phyloP scores from a whole-genome alignment of 1,140 invertebrate species.

The Ptiloglossa arizonensis region DNA sequence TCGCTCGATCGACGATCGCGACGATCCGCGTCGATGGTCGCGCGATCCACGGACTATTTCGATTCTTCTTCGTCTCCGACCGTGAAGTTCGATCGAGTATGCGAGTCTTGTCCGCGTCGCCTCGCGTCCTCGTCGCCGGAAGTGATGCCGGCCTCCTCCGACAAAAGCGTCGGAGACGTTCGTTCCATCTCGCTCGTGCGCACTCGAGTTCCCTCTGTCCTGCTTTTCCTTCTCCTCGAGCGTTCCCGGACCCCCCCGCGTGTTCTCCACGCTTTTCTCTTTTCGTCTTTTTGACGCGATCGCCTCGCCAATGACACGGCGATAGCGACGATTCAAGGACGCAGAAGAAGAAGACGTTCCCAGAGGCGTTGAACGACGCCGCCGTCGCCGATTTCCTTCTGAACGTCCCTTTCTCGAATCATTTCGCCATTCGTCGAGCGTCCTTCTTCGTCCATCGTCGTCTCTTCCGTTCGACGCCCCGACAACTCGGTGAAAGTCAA shows the following conservation, averaged over 20 bases:
- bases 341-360: conserved; percentile 19
- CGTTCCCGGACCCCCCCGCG: neutral
- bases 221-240: conserved; percentile 1
- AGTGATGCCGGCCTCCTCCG: conserved; percentile 52
- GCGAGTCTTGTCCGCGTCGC: conserved; percentile 56
- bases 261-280: neutral
- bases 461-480: neutral
- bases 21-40: neutral
- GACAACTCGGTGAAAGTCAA: conserved; percentile 49
- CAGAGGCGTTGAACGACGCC: conserved; percentile 18
- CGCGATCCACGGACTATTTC: neutral
- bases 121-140: conserved; percentile 61
- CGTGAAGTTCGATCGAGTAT: conserved; percentile 52
- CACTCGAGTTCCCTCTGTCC: neutral
- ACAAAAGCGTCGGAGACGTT: conserved; percentile 51
- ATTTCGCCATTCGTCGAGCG: neutral
- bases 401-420: neutral
- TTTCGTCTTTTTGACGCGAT: conserved; percentile 50
- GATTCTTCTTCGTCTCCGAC: neutral
- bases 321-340: conserved; percentile 58
- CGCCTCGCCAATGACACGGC: conserved; percentile 50
- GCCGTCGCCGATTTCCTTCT: conserved; percentile 16
- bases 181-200: conserved; percentile 6
- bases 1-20: neutral
- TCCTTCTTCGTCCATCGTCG: neutral